Percentiles rank a stretch among this genome's conserved stretches.
phyloP scores from a whole-genome alignment of 37 sponge, comb jelly and placozoan species.

The Cliona cf. orientalis region DNA sequence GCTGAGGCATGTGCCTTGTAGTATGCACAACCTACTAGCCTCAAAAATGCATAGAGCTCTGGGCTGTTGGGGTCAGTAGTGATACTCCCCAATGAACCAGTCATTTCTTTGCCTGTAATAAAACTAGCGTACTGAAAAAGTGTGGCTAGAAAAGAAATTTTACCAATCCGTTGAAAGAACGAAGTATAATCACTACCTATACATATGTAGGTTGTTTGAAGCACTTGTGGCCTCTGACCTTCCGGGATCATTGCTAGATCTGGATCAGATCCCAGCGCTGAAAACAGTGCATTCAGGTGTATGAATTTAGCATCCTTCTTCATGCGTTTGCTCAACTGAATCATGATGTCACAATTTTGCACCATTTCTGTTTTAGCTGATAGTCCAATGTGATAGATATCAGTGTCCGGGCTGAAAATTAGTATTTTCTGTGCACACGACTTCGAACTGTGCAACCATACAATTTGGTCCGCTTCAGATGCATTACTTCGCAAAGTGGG shows the following conservation, averaged over 20 bases:
- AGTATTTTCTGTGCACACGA: neutral
- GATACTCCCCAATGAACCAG: neutral
- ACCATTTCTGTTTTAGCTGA: neutral
- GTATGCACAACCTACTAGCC: constrained; percentile 2
- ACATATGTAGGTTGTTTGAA: constrained; percentile 19
- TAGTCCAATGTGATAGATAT: constrained; percentile 32
- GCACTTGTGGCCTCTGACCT: neutral
- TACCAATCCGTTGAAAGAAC: constrained; percentile 26
- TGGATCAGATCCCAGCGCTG: neutral
- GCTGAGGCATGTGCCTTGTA: neutral
- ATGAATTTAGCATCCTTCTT: neutral
- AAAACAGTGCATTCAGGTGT: neutral
- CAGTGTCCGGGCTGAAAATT: constrained; percentile 31
- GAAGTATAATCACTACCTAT: constrained; percentile 48
- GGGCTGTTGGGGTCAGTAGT: neutral
- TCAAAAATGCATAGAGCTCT: neutral
- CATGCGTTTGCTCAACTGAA: neutral
- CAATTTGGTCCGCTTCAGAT: constrained; percentile 14
- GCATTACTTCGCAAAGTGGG: neutral
- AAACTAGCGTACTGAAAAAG: constrained; percentile 29
- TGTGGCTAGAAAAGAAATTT: constrained; percentile 4
- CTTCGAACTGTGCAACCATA: constrained; percentile 23
- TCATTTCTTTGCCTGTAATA: neutral
- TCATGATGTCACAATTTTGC: neutral
- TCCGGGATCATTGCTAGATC: neutral